Evolutionary conservation across 2,888 invertebrate species (phyloP), one percentile per base, ranked within the genome.

Genomic region (Schrankia costaestrigalis): DNA sequence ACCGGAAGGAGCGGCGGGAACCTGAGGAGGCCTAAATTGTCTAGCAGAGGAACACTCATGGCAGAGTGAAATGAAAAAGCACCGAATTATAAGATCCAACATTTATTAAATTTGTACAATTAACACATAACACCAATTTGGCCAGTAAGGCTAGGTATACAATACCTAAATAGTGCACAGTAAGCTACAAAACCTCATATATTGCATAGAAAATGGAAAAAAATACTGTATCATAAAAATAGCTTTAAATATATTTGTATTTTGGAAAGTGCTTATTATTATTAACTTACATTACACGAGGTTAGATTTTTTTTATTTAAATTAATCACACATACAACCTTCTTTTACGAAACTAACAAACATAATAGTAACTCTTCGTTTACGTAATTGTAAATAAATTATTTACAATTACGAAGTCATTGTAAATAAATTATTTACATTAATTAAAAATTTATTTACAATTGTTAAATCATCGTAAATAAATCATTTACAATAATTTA

Each of bases 61-160:
- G 4, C 7, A 17, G 4, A 5, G 17, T 5, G 17, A 17, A 4
- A 17, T 17, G 17, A 45, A 34, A 50, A 46, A 47, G 14, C 23
- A 14, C 10, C 18, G 8, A 21, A 11, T 17, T 29, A n/a, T 67
- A 73, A 67, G 65, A 71, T 70, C 64, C 78, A 85, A 85, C 85
- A 71, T 85, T 84, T 85, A 85, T 85, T 85, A 85, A 83, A 85
- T 81, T 81, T 81, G 80, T 83, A 82, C 78, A 81, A 70, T 56
- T 74, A 66, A 77, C 68, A 71, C 56, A 64, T 73, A 81, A 81
- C 81, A 82, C 69, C 75, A 64, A 74, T 67, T 51, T 56, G 49
- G 58, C 56, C 62, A 59, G 50, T 47, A 47, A 12, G 29, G 37
- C 48, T 60, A 60, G 62, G 63, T 66, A 68, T 54, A 55, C 26